These are phyloP conservation scores for Alsophila aescularia DNA, from an alignment of 2,888 invertebrate genomes.

Conservation along the genomic window DNA sequence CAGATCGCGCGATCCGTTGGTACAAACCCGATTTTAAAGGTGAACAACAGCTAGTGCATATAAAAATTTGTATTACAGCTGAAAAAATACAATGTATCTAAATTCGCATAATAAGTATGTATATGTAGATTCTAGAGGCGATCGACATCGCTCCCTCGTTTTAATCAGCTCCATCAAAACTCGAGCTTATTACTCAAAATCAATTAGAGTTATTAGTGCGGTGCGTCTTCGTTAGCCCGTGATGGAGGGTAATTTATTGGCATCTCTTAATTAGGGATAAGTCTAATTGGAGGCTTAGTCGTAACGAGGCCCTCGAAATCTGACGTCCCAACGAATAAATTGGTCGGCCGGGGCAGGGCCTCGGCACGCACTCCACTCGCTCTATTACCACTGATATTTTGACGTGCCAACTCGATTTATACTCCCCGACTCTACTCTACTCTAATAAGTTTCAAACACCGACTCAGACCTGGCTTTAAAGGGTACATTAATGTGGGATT, in stretches of 20 bases:
- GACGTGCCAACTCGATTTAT: slow-evolving; percentile 69
- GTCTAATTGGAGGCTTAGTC: slow-evolving; percentile 86
- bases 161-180: slow-evolving; percentile 82
- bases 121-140: slow-evolving; percentile 40
- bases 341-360: slow-evolving; percentile 69
- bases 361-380: slow-evolving; percentile 66
- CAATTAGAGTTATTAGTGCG: slow-evolving; percentile 84
- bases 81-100: background rate
- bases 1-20: no score
- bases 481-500: slow-evolving; percentile 51
- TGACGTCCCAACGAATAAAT: slow-evolving; percentile 83
- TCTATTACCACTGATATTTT: slow-evolving; percentile 72
- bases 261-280: slow-evolving; percentile 86
- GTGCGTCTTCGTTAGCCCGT: slow-evolving; percentile 84
- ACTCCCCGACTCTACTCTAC: slow-evolving; percentile 49
- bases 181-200: slow-evolving; percentile 84
- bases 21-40: no score
- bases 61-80: background rate
- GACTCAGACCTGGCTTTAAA: slow-evolving; percentile 49
- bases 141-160: slow-evolving; percentile 67
- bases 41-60: no score
- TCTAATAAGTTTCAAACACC: slow-evolving; percentile 61
- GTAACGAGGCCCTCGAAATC: slow-evolving; percentile 85
- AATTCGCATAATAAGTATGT: slow-evolving; percentile 12
- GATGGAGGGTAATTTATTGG: slow-evolving; percentile 86